Conservation (phyloP, 2,888 invertebrate species). For the Scaptomyza caliginosa region DNA sequence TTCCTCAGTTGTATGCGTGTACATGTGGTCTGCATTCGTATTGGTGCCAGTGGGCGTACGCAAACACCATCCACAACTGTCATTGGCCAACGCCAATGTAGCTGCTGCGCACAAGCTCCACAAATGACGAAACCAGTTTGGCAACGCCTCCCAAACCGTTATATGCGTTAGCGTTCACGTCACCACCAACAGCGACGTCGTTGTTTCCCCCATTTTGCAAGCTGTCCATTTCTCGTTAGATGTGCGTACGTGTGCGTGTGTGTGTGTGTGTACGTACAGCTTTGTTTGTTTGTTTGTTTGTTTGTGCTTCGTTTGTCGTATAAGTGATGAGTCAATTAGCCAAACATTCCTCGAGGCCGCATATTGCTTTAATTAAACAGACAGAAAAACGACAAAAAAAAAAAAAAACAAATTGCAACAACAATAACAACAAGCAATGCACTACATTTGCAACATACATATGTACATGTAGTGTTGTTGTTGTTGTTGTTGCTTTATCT, state of each 20-base stretch:
- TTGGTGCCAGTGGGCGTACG: constrained; percentile 36
- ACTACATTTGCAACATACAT: constrained; percentile 55
- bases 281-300: constrained; percentile 54
- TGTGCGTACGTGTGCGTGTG: constrained; percentile 7
- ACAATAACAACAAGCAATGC: constrained; percentile 29
- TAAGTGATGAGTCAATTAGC: constrained; percentile 83
- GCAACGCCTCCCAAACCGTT: constrained; percentile 34
- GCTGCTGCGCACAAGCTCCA: constrained; percentile 40
- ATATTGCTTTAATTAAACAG: constrained; percentile 81
- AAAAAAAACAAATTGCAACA: constrained; percentile 10
- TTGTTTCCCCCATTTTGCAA: constrained; percentile 50
- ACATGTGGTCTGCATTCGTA: constrained; percentile 12
- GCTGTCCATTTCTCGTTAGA: neutral
- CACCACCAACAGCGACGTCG: constrained; percentile 26
- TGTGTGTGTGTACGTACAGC: constrained; percentile 17
- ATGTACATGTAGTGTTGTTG: too few relatives aligned
- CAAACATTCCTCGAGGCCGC: constrained; percentile 82
- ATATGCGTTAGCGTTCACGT: constrained; percentile 28
- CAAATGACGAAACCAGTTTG: constrained; percentile 28
- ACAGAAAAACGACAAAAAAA: constrained; percentile 55
- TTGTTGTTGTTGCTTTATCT: constrained; percentile 13
- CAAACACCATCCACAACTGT: constrained; percentile 43
- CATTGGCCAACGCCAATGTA: constrained; percentile 31
- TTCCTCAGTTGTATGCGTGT: neutral
- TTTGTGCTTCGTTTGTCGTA: constrained; percentile 75